Base-by-base conservation (phyloP, 2,888 invertebrate genomes). In the Lathronympha strigana region DNA sequence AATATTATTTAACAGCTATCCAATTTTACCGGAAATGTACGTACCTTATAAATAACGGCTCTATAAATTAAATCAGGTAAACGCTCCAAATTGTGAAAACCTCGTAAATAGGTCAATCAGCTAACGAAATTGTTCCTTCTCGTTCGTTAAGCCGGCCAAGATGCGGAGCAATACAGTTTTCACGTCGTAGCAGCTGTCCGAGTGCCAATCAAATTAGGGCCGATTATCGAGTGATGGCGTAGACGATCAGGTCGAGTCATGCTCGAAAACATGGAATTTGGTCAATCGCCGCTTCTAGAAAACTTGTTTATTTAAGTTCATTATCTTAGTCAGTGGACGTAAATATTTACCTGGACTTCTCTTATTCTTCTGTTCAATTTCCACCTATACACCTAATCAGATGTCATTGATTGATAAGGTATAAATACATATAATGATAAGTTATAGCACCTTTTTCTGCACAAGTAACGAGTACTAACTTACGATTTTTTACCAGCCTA, bases 181-280 rank as follows among this genome's bases (percentile, higher is more conserved):
- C 86, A 83, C 83, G 76, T 87, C 84, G 82, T 79, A 78, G 76
- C 90, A 90, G 87, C 83, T 90, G 89, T 78, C 79, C 78, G 75
- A 76, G 78, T 83, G 84, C 84, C 89, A 85, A 89, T 89, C 90
- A 89, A 90, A 90, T 90, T 90, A 90, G 82, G 79, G 75, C 70
- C 82, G 83, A 87, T 89, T 87, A 87, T 83, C 79, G 80, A 79
- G 67, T 76, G 75, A 72, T 69, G 75, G 75, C 78, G 50, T 25
- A 25, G 25, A n/a, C 17, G 40, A 40, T 40, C 40, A 6, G 79
- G 80, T 78, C 80, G 75, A 76, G 63, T 63, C 63, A 63, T 17
- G 50, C 43, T 33, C 9, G 57, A 63, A 51, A 57, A 63, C 40
- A 63, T 13, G 17, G 25, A 17, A 25, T 19, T 9, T 17, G 8